These are phyloP conservation scores for Thysanoteuthis rhombus DNA, from an alignment of 2,888 invertebrate genomes.

Conservation along the genomic window DNA sequence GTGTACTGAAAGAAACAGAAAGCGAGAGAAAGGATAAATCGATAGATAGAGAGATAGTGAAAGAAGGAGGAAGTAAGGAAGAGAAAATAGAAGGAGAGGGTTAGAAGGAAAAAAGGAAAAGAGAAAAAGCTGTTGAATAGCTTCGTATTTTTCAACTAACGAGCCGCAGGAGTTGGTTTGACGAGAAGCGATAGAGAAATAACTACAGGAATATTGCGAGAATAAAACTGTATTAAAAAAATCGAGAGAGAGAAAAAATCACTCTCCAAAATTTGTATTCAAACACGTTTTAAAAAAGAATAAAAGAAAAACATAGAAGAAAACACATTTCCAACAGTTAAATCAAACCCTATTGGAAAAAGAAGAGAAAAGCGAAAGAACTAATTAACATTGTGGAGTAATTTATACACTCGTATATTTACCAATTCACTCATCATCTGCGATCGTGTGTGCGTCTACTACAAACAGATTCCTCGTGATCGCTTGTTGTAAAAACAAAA, in stretches of 20 bases:
- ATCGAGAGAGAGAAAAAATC: not conserved
- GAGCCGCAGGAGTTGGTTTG: not conserved
- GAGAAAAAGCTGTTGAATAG: not conserved
- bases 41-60: not conserved
- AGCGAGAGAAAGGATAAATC: not conserved
- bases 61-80: not conserved
- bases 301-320: not conserved
- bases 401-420: not conserved
- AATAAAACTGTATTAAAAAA: not conserved
- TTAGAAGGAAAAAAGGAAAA: not conserved
- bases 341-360: not conserved
- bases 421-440: not conserved
- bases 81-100: not conserved
- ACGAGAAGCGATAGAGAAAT: not conserved
- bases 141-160: not conserved
- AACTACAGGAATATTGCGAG: not conserved
- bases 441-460: not conserved
- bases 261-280: not conserved
- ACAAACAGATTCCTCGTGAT: not conserved
- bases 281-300: not conserved
- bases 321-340: not conserved
- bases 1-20: not conserved
- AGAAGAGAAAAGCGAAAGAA: not conserved
- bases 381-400: not conserved
- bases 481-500: not conserved